These are phyloP conservation scores for Acanthopleura granulata DNA, from an alignment of 2,888 invertebrate genomes.

Conservation along the genomic window DNA sequence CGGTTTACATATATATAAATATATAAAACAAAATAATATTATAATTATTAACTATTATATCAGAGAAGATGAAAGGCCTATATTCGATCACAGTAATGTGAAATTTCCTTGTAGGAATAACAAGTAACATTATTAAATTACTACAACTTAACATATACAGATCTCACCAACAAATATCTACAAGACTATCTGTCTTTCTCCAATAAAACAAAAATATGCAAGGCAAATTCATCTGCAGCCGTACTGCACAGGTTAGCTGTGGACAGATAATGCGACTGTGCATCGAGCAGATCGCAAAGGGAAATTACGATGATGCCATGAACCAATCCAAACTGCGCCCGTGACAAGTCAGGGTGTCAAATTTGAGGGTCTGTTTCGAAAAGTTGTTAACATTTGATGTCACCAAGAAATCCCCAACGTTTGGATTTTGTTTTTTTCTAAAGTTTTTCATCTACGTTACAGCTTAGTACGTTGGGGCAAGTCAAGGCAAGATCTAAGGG, in stretches of 20 bases:
- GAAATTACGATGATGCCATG: constrained; percentile 13
- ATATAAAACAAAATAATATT: too few relatives aligned
- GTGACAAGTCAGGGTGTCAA: constrained; percentile 23
- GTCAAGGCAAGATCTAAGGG: neutral
- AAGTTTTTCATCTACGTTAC: constrained; percentile 6
- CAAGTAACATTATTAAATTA: neutral
- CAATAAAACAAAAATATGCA: too few relatives aligned
- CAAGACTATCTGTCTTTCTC: neutral
- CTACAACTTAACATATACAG: constrained; percentile 1
- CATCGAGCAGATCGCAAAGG: neutral
- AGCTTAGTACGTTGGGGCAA: neutral
- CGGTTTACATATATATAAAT: too few relatives aligned
- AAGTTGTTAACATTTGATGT: neutral
- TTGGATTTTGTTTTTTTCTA: neutral
- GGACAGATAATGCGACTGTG: neutral
- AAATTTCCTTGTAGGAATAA: neutral
- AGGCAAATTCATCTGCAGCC: too few relatives aligned
- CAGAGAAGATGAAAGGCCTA: too few relatives aligned
- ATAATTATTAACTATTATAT: too few relatives aligned
- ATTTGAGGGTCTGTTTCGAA: constrained; percentile 9
- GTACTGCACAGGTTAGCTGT: neutral
- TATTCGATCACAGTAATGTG: too few relatives aligned
- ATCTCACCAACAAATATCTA: neutral
- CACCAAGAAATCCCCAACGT: neutral
- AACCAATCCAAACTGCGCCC: constrained; percentile 9